These are phyloP conservation scores for Enteromius fasciolatus DNA, from an alignment of 2,797 vertebrate genomes.

Conservation along the genomic window DNA sequence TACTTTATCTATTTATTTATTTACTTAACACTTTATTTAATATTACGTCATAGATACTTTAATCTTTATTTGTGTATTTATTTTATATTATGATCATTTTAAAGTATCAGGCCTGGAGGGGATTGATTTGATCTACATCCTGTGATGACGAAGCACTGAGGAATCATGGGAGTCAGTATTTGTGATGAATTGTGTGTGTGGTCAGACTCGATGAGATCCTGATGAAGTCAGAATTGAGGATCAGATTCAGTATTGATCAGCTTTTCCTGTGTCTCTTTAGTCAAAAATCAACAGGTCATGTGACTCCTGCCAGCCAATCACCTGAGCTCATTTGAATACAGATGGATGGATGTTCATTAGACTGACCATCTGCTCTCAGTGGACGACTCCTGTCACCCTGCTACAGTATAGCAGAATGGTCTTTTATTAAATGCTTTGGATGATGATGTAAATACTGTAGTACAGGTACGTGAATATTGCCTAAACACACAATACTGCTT, in stretches of 20 bases:
- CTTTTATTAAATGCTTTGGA: neutral
- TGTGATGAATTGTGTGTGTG: no score
- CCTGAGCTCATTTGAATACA: constrained; percentile 17
- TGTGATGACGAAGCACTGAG: no score
- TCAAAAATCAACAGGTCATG: neutral
- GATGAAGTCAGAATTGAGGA: neutral
- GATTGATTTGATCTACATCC: no score
- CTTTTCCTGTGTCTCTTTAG: neutral
- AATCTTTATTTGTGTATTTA: no score
- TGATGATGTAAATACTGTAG: neutral
- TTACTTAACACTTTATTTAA: no score
- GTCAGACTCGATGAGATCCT: neutral
- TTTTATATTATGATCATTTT: no score
- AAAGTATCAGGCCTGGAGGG: no score
- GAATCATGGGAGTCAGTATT: no score
- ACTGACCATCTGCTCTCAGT: neutral
- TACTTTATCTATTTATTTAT: no score
- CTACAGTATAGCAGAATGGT: no score
- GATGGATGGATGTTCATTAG: constrained; percentile 1
- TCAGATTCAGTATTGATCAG: neutral
- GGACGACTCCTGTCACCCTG: neutral
- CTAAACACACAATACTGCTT: neutral
- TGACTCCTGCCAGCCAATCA: neutral
- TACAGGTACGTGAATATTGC: neutral
- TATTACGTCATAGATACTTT: no score